phyloP scores from a whole-genome alignment of 2,888 invertebrate species.

The Drosophila heteroneura region DNA sequence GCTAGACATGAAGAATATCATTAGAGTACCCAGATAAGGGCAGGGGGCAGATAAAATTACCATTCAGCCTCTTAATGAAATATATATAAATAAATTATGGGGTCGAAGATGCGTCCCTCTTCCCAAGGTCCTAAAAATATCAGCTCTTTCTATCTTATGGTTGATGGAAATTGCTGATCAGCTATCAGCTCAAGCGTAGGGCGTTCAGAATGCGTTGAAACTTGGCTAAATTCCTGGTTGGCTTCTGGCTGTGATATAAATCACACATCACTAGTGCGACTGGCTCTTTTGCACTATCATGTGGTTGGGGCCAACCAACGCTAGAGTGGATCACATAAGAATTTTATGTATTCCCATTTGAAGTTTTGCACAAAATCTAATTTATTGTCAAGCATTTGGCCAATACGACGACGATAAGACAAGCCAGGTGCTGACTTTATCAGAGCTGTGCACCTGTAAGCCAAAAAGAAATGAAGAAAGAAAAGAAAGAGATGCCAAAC shows the following conservation, averaged over 20 bases:
- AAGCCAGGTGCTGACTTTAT: conserved; percentile 54
- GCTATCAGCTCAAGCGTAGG: background rate
- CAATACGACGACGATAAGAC: conserved; percentile 61
- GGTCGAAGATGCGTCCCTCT: no score
- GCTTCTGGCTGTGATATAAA: conserved; percentile 60
- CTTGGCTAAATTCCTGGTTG: background rate
- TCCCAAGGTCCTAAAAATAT: background rate
- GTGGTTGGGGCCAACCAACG: conserved; percentile 52
- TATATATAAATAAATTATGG: background rate
- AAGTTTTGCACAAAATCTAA: conserved; percentile 74
- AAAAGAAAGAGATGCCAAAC: conserved; percentile 8
- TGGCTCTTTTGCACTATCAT: conserved; percentile 51
- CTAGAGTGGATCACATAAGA: conserved; percentile 58
- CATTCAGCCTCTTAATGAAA: background rate
- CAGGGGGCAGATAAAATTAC: background rate
- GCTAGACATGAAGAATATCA: background rate
- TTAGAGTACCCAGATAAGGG: background rate
- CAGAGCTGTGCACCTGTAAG: conserved; percentile 62
- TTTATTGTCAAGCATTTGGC: conserved; percentile 74
- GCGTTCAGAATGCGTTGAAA: conserved; percentile 16
- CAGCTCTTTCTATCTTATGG: background rate
- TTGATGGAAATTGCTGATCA: background rate
- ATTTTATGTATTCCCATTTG: background rate
- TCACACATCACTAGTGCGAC: conserved; percentile 51
- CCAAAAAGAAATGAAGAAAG: conserved; percentile 37